phyloP scores from a whole-genome alignment of 1,140 invertebrate species.

The Dermatophagoides farinae region DNA sequence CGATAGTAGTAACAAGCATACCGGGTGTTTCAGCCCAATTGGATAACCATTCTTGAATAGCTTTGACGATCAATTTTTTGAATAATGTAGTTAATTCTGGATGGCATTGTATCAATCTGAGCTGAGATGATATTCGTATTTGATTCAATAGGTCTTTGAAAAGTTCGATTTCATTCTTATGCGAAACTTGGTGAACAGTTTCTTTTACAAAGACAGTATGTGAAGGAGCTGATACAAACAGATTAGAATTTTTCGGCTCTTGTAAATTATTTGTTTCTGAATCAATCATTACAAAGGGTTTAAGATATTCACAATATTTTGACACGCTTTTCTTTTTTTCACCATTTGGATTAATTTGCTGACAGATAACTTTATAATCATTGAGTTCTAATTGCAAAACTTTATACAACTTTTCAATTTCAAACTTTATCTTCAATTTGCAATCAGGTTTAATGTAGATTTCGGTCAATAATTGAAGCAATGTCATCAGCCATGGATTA shows the following conservation, averaged over 20 bases:
- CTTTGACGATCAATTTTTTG: constrained; percentile 64
- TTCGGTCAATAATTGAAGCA: constrained; percentile 94
- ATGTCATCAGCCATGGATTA: constrained; percentile 93
- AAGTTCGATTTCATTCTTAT: constrained; percentile 13
- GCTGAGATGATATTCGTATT: too few species aligned
- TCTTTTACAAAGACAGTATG: too few species aligned
- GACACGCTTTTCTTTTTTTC: too few species aligned
- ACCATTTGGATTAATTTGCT: too few species aligned
- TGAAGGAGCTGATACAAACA: too few species aligned
- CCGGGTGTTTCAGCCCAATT: constrained; percentile 87
- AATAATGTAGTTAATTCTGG: constrained; percentile 51
- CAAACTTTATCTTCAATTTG: constrained; percentile 92
- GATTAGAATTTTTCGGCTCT: too few species aligned
- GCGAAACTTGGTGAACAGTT: too few species aligned
- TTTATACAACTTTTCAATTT: constrained; percentile 97
- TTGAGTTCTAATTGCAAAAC: constrained; percentile 68
- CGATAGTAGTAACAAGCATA: constrained; percentile 82
- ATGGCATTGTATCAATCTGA: too few species aligned
- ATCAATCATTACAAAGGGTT: too few species aligned
- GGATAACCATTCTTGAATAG: constrained; percentile 85
- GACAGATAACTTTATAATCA: constrained; percentile 11
- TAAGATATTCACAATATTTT: too few species aligned
- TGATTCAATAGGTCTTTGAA: background rate
- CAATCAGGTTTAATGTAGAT: constrained; percentile 45
- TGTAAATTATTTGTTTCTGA: too few species aligned